phyloP scores from a whole-genome alignment of 2,888 invertebrate genomes.

The Epinotia bilunana region DNA sequence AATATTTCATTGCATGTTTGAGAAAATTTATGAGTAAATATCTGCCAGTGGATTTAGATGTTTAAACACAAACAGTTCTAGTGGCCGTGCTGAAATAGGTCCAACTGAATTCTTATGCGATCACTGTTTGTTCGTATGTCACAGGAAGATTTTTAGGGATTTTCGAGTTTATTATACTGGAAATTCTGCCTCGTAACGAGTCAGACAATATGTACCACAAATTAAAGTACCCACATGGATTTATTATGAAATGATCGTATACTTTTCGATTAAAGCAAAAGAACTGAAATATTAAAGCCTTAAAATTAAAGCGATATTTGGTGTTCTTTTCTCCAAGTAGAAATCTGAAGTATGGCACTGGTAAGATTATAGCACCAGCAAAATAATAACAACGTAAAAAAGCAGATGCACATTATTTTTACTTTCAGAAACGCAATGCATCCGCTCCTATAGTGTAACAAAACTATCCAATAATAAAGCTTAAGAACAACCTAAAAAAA shows the following conservation, averaged over 20 bases:
- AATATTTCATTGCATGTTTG: too few relatives aligned
- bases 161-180: neutral
- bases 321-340: slow-evolving; percentile 33
- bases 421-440: slow-evolving; percentile 10
- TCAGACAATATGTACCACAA: neutral
- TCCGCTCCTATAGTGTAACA: slow-evolving; percentile 12
- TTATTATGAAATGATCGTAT: slow-evolving; percentile 21
- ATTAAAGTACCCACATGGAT: neutral
- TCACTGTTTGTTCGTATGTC: too few relatives aligned
- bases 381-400: slow-evolving; percentile 30
- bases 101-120: too few relatives aligned
- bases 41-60: too few relatives aligned
- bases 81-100: too few relatives aligned
- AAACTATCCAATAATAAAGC: slow-evolving; percentile 41
- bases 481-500: slow-evolving; percentile 45
- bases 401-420: slow-evolving; percentile 10
- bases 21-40: too few relatives aligned
- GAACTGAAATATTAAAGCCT: slow-evolving; percentile 44
- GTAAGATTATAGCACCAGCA: slow-evolving; percentile 29
- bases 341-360: slow-evolving; percentile 44
- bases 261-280: slow-evolving; percentile 25
- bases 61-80: neutral
- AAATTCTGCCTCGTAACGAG: neutral
- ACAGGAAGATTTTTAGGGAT: too few relatives aligned
- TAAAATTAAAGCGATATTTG: slow-evolving; percentile 45